Evolutionary conservation across 2,113 vertebrate species (phyloP), one percentile per base, ranked within the genome.

Genomic region (Misgurnus mizolepis): DNA sequence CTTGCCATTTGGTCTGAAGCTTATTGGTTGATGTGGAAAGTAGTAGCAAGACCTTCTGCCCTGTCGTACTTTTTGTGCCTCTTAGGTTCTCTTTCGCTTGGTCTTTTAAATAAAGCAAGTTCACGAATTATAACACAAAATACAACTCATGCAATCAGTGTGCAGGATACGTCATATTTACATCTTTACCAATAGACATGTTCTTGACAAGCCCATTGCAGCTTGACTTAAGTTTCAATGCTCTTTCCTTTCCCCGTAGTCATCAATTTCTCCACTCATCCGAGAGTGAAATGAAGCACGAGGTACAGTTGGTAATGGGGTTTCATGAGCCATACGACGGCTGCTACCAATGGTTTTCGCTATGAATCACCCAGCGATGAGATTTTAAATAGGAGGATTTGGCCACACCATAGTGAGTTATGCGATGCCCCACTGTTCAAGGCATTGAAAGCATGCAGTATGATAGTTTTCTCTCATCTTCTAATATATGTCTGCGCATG

Each of bases 271-370:
- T 72, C 12, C 80, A 85, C 86, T 89, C 88, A 90, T 90, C 86
- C 85, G 60, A 88, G 84, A 90, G 89, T 89, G 88, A 91, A 91
- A 91, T 90, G 84, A 86, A 89, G 86, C 88, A 88, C 72, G 69
- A 83, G 78, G 85, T 81, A 74, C 81, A 85, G 87, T 88, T 80
- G 89, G 89, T 92, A 92, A 91, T 91, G 85, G 88, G 78, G 88
- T 89, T 91, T 89, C 87, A 90, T 88, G 89, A 90, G 90, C 87
- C 90, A 85, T 90, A 85, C 82, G 86, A 92, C 90, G 88, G 87
- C 89, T 87, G 89, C 89, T 86, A 90, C 89, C 90, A 87, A 85
- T 74, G 79, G 81, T 85, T 87, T 76, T 89, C 88, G 73, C 85
- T 72, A 88, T 91, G 86, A 91, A 90, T 90, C 88, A 89, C 87